Evolutionary conservation across 2,797 vertebrate species (phyloP).

Genomic region (Poeciliopsis turneri): DNA sequence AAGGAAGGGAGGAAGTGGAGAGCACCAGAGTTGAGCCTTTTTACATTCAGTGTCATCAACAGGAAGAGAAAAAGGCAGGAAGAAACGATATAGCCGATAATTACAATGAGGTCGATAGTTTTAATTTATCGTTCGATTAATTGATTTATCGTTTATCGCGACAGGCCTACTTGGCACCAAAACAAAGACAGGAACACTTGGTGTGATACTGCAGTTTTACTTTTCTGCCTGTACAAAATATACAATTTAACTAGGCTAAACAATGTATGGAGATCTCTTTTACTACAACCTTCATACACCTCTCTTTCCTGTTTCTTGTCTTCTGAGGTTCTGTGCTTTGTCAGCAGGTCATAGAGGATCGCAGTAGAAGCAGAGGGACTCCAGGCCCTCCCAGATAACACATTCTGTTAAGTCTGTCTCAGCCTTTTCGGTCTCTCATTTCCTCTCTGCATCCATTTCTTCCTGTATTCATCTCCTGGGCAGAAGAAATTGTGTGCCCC

Average conservation of each 20-base stretch:
- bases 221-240: slow-evolving; percentile 6
- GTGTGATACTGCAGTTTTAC: slow-evolving; percentile 35
- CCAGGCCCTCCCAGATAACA: slow-evolving; percentile 32
- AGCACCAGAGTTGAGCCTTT: too few relatives aligned
- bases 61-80: too few relatives aligned
- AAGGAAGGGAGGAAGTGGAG: too few relatives aligned
- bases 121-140: too few relatives aligned
- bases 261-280: slow-evolving; percentile 64
- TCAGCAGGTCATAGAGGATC: slow-evolving; percentile 58
- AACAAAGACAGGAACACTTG: slow-evolving; percentile 37
- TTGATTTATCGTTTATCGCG: too few relatives aligned
- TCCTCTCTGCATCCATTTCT: slow-evolving; percentile 59
- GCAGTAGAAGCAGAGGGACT: slow-evolving; percentile 25
- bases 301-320: slow-evolving; percentile 35
- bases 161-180: slow-evolving; percentile 11
- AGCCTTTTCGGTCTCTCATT: slow-evolving; percentile 40
- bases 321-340: slow-evolving; percentile 44
- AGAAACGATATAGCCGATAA: too few relatives aligned
- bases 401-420: slow-evolving; percentile 54
- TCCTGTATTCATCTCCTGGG: slow-evolving; percentile 67
- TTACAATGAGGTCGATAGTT: too few relatives aligned
- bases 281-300: slow-evolving; percentile 54
- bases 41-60: too few relatives aligned
- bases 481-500: slow-evolving; percentile 82
- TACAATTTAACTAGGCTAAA: slow-evolving; percentile 48